Base-by-base conservation (phyloP, 2,888 invertebrate genomes). In the Ptychoptera contaminata region DNA sequence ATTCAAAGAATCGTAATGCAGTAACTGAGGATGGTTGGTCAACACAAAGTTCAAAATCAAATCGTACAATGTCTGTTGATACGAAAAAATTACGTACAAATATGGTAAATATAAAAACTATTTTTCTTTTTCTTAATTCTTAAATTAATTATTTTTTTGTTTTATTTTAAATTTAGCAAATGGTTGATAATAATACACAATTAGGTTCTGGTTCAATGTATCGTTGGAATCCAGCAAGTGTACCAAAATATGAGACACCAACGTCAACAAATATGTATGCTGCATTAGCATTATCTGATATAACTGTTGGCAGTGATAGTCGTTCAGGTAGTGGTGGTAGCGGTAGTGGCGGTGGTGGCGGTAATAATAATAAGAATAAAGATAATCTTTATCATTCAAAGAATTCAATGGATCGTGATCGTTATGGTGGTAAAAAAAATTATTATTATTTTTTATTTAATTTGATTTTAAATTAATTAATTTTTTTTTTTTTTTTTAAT, bases 41-140 rank as follows among this genome's bases (percentile, higher is more conserved):
- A 32, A 57, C 67, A 49, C 65, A 63, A 60, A 60, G 61, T 1
- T 54, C 62, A 30, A 63, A 64, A 47, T 58, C 62, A 2, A 60
- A 57, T 48, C 57, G 62, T 12, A 57, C 56, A 8, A 7, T 31
- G 14, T n/a, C 29, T 32, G 59, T 63, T 29, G 63, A 63, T 47
- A 54, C 59, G 0, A 56, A 50, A 31, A 62, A 64, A 51, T 51
- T 63, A 8, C 61, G 59, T 10, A 31, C 30, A 47, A 57, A 58
- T 43, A 51, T 63, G 54, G 61, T 63, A 52, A 55, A 55, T 32
- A 30, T 11, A 4, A 14, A 23, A 15, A 8, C 7, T 31, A 12
- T 41, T 12, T n/a, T 8, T 15, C 11, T 23, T 32, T 12, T 1
- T 16, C 34, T 10, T 11, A 39, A 7, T 11, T 9, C n/a, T n/a